Evolutionary conservation across 2,113 vertebrate species (phyloP).

Genomic region (Ardeotis arabs): DNA sequence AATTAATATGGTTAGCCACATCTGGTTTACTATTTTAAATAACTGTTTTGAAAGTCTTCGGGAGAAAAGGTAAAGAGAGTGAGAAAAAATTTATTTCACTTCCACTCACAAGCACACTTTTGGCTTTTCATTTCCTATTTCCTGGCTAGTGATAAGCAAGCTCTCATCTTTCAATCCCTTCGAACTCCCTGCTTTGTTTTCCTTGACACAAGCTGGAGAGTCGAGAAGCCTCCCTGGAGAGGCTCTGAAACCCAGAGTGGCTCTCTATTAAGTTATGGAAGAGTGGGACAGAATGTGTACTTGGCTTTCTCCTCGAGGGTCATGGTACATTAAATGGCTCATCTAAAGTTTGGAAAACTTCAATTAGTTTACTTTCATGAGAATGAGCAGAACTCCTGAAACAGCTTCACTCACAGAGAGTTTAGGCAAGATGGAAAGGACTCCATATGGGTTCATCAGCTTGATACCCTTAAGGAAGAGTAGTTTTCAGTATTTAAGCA

Average conservation of each 20-base stretch:
- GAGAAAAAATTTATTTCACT: neutral
- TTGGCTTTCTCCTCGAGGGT: constrained; percentile 6
- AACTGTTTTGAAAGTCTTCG: neutral
- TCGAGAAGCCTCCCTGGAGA: neutral
- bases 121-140: constrained; percentile 9
- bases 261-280: constrained; percentile 8
- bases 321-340: constrained; percentile 53
- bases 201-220: neutral
- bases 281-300: neutral
- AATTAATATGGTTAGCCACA: neutral
- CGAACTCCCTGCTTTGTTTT: neutral
- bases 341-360: constrained; percentile 53
- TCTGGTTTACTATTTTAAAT: neutral
- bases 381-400: constrained; percentile 3
- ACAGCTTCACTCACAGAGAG: neutral
- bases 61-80: neutral
- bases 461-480: neutral
- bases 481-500: neutral
- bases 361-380: constrained; percentile 30
- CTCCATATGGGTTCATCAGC: neutral
- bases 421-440: neutral
- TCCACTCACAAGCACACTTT: neutral
- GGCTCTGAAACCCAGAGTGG: neutral
- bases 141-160: neutral
- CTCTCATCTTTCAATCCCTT: neutral